Base-by-base conservation (phyloP, 1,140 invertebrate species). In the Fragariocoptes setiger region DNA sequence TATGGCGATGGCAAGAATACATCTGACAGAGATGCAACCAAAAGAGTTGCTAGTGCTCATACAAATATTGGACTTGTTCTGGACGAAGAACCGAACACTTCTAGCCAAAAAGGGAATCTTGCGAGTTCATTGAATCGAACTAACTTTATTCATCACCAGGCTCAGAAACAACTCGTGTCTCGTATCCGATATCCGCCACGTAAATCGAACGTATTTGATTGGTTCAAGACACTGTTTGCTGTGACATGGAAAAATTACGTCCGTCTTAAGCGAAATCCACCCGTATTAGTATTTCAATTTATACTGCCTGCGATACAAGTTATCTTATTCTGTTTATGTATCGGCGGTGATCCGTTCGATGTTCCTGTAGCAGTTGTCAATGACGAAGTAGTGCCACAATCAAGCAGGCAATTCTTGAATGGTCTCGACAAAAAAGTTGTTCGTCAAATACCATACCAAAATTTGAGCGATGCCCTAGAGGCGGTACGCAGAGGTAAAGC, bases 311-410 rank as follows among this genome's bases (percentile, higher is more conserved):
- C 82, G 2, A 71, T 80, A 58, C 80, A 92, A 63, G 79, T 82
- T n/a, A 74, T 86, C 37, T 65, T 90, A 3, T 92, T 94, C 63
- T 92, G 83, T 56, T 54, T 86, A 46, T 78, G 82, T 18, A 85
- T 92, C 47, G 85, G 85, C 42, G 66, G 76, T 19, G 76, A 85
- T 53, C 85, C 85, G 0, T 71, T 67, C 39, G 72, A 74, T 37
- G 64, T 94, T 0, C 68, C 67, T 46, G 49, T 94, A 52, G 79
- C 76, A 20, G 66, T 92, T 40, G 75, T 85, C 3, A 85, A 86
- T 56, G 57, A 69, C 35, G 79, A 88, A 61, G 65, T 19, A 8
- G 40, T 44, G n/a, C 46, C 45, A 20, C 15, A 22, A 20, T 40
- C 45, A 14, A 42, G 40, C 21, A 19, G 25, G 35, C 21, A 31